Conservation (phyloP, 2,113 vertebrate species). For the Lophura nycthemera region DNA sequence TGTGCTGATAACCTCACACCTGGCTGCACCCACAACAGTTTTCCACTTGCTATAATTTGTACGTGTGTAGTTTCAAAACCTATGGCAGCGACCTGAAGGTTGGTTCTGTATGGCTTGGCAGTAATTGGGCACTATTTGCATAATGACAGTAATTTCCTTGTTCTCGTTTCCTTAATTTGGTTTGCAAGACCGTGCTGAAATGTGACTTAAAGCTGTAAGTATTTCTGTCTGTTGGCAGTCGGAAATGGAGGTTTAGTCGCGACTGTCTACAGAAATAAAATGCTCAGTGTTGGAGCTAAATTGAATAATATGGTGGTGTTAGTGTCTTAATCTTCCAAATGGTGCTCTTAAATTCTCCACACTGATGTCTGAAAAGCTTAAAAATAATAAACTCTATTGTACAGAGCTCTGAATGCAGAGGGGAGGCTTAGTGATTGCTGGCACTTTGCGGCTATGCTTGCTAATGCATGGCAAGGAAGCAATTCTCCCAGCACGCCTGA, state of each 20-base stretch:
- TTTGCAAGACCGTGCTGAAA: not conserved
- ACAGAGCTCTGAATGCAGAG: slow-evolving; percentile 38
- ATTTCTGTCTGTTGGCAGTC: slow-evolving; percentile 13
- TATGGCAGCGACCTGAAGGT: not conserved
- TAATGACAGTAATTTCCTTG: slow-evolving; percentile 35
- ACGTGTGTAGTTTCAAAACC: not conserved
- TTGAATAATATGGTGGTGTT: slow-evolving; percentile 65
- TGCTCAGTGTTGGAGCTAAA: slow-evolving; percentile 36
- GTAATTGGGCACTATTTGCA: not conserved
- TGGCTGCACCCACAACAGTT: not conserved
- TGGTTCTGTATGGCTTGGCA: not conserved
- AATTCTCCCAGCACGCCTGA: slow-evolving; percentile 22
- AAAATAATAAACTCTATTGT: slow-evolving; percentile 66
- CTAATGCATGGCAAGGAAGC: slow-evolving; percentile 18
- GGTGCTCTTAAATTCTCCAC: slow-evolving; percentile 15
- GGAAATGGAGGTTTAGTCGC: slow-evolving; percentile 10
- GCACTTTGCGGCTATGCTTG: not conserved
- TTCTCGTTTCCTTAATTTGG: slow-evolving; percentile 11
- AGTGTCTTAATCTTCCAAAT: slow-evolving; percentile 55
- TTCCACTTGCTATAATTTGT: not conserved
- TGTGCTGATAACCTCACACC: not conserved
- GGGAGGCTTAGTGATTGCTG: slow-evolving; percentile 34
- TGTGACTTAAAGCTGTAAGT: slow-evolving; percentile 36
- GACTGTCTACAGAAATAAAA: slow-evolving; percentile 33
- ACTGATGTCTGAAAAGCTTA: slow-evolving; percentile 45